Conservation (phyloP, 2,888 invertebrate genomes). For the Chironomus tentans region DNA sequence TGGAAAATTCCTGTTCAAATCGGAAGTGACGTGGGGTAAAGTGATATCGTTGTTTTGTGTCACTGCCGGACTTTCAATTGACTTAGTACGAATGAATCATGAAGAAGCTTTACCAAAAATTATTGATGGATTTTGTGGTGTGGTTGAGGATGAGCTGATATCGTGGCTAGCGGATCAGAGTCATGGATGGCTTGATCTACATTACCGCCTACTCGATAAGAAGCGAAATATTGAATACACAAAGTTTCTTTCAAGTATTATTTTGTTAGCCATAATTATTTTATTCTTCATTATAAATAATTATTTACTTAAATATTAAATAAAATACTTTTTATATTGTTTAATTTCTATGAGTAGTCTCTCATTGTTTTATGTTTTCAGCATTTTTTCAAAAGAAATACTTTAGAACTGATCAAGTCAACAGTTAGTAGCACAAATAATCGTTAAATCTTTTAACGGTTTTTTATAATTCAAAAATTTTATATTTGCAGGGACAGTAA, state of each 20-base stretch:
- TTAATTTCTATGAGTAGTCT: no score
- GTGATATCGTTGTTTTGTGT: constrained; percentile 70
- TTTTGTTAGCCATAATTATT: constrained; percentile 5
- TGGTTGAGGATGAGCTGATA: constrained; percentile 59
- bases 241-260: not conserved
- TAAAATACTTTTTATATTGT: not conserved
- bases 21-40: constrained; percentile 71
- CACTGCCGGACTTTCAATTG: constrained; percentile 73
- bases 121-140: constrained; percentile 66
- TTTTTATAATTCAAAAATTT: not conserved
- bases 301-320: constrained; percentile 18
- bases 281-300: constrained; percentile 17
- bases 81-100: constrained; percentile 64
- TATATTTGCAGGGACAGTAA: not conserved
- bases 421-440: no score
- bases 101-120: constrained; percentile 69
- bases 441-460: not conserved
- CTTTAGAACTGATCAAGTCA: not conserved
- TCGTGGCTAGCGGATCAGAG: constrained; percentile 67
- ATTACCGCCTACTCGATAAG: constrained; percentile 6
- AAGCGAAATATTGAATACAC: not conserved
- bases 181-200: constrained; percentile 70
- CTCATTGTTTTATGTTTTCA: not conserved
- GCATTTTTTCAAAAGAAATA: not conserved
- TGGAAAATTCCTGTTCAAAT: constrained; percentile 58